Evolutionary conservation across 2,797 vertebrate species (phyloP).

Genomic region (Centropyge bicolor): DNA sequence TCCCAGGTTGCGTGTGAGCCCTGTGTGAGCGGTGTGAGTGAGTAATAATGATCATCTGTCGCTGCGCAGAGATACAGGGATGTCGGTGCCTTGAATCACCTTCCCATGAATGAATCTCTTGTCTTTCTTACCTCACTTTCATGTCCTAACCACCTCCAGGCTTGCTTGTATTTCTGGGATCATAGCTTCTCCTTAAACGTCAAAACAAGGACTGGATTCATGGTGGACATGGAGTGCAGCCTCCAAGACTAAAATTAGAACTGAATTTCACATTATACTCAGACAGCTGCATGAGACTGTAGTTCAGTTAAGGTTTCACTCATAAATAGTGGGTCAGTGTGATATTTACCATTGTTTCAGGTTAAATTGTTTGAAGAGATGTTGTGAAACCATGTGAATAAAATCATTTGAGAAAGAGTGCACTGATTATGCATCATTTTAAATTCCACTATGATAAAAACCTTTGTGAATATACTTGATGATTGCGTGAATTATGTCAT

Average conservation of each 20-base stretch:
- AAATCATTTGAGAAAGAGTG: background rate
- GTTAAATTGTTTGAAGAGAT: background rate
- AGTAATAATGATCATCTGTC: slow-evolving; percentile 85
- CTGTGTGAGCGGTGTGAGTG: slow-evolving; percentile 72
- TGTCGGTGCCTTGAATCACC: slow-evolving; percentile 84
- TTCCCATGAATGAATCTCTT: slow-evolving; percentile 85
- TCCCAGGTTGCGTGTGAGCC: slow-evolving; percentile 83
- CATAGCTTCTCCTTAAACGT: slow-evolving; percentile 45
- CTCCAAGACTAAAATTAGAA: slow-evolving; percentile 6
- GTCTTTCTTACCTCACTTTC: slow-evolving; percentile 85
- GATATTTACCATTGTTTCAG: background rate
- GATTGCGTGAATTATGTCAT: background rate
- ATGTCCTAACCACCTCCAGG: slow-evolving; percentile 84
- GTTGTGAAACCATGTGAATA: background rate
- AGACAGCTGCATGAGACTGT: background rate
- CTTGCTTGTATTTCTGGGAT: slow-evolving; percentile 83
- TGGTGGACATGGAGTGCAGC: slow-evolving; percentile 38
- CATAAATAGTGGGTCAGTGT: background rate
- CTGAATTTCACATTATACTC: background rate
- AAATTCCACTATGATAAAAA: background rate
- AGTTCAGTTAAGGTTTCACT: background rate
- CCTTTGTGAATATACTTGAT: background rate
- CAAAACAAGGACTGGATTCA: slow-evolving; percentile 77
- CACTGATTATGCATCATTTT: background rate
- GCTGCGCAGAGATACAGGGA: slow-evolving; percentile 77